These are phyloP conservation scores for Aldrovandia affinis DNA, from an alignment of 2,797 vertebrate genomes.

Conservation along the genomic window DNA sequence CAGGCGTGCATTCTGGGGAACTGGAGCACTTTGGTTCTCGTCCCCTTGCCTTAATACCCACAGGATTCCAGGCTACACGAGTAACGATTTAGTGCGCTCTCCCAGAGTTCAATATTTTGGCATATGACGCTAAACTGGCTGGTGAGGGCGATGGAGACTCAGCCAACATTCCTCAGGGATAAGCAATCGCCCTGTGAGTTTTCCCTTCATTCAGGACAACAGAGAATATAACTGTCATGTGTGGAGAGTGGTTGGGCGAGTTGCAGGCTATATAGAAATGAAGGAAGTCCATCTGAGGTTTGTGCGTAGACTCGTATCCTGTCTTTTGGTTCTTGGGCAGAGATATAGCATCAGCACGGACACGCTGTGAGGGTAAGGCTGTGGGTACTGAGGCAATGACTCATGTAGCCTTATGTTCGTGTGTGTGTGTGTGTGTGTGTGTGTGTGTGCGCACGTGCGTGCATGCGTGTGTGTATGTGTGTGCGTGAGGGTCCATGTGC, in stretches of 20 bases:
- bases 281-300: background rate
- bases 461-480: background rate
- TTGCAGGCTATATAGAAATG: background rate
- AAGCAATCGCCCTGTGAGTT: background rate
- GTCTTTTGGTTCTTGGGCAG: background rate
- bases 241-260: background rate
- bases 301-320: background rate
- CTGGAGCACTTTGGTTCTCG: background rate
- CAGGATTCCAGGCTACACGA: background rate
- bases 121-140: background rate
- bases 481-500: too few species aligned
- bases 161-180: background rate
- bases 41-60: background rate
- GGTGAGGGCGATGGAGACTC: background rate
- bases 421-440: background rate
- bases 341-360: background rate
- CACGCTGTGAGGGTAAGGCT: background rate
- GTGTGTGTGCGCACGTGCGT: too few species aligned
- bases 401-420: slow-evolving; percentile 9
- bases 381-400: slow-evolving; percentile 2
- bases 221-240: background rate
- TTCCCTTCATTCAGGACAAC: background rate
- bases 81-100: background rate
- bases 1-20: background rate
- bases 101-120: background rate